These are phyloP conservation scores for Calosoma granatense DNA, from an alignment of 1,140 invertebrate genomes.

Conservation along the genomic window DNA sequence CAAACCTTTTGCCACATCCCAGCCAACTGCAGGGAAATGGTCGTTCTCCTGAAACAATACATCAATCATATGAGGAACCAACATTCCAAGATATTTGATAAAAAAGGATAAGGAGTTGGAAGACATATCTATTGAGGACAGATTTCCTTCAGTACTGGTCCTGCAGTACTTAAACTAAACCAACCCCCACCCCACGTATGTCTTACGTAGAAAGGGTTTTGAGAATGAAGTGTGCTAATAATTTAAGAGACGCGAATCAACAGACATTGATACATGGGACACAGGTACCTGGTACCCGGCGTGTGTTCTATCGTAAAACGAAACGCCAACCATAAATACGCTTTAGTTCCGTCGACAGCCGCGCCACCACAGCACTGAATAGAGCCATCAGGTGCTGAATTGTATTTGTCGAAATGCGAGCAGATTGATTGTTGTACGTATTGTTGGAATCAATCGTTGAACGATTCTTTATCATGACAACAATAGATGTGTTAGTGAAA, in stretches of 20 bases:
- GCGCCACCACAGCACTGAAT: background rate
- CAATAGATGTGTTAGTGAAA: background rate
- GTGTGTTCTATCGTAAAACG: no score
- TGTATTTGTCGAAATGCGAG: background rate
- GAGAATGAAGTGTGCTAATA: no score
- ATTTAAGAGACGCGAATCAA: no score
- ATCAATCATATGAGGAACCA: slow-evolving; percentile 3
- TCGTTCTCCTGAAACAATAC: slow-evolving; percentile 37
- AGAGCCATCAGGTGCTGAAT: background rate
- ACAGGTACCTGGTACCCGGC: no score
- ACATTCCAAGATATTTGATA: background rate
- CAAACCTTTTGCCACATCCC: slow-evolving; percentile 53
- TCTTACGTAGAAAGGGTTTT: no score
- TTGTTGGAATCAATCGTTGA: background rate
- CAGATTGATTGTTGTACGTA: background rate
- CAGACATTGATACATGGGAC: no score
- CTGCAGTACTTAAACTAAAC: no score
- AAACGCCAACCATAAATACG: background rate
- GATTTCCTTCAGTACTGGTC: background rate
- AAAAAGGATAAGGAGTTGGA: background rate
- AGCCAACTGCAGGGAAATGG: slow-evolving; percentile 49
- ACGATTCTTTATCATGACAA: background rate
- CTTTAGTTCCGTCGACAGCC: background rate
- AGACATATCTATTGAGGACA: background rate
- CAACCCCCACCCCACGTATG: no score